Conservation (phyloP, 2,797 vertebrate species). For the Phataginus tricuspis region DNA sequence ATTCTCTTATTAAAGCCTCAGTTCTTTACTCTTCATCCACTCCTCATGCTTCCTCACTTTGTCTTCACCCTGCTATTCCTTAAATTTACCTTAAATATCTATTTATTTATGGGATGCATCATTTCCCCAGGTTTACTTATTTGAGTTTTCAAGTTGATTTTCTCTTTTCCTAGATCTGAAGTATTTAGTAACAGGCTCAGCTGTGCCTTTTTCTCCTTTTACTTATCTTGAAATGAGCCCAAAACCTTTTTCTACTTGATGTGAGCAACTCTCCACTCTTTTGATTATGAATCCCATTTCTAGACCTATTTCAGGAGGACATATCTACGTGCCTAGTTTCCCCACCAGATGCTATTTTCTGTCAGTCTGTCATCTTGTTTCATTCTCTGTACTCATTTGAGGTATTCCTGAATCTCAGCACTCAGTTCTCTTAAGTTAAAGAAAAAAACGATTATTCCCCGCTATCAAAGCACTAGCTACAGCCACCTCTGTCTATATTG, state of each 20-base stretch:
- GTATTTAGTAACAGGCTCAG: not conserved
- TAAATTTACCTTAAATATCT: not conserved
- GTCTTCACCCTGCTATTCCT: not conserved
- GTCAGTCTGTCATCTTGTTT: not conserved
- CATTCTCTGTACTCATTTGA: not conserved
- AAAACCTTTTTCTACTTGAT: not conserved
- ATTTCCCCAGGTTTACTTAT: not conserved
- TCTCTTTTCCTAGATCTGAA: not conserved
- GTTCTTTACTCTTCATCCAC: not conserved
- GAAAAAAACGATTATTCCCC: not conserved
- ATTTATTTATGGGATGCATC: not conserved
- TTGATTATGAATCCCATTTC: not conserved
- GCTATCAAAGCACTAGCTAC: not conserved
- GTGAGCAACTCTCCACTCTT: not conserved
- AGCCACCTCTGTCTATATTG: not conserved
- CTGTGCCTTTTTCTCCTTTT: not conserved
- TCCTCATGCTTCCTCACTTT: not conserved
- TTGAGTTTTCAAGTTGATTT: not conserved
- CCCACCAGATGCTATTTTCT: not conserved
- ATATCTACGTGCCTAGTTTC: not conserved
- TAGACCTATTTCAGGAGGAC: not conserved
- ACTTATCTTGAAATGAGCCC: not conserved
- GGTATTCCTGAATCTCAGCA: not conserved
- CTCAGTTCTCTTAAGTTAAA: not conserved
- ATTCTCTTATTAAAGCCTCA: not conserved